phyloP scores from a whole-genome alignment of 2,888 invertebrate species.

The Eupeodes luniger region DNA sequence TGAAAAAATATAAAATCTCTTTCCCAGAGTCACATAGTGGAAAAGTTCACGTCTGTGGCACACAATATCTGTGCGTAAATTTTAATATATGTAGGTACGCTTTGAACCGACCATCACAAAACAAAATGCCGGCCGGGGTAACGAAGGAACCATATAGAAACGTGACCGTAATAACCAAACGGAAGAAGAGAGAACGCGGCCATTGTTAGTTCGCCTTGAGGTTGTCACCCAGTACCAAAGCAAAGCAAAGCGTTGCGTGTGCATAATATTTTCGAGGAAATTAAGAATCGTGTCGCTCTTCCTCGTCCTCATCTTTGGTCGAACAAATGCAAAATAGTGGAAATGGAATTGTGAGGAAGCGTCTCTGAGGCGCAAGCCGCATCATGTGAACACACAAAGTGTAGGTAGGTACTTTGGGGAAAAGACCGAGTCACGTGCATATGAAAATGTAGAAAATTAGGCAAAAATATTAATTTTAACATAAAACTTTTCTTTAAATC shows the following conservation, averaged over 20 bases:
- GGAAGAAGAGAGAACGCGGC: background rate
- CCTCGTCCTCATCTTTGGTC: background rate
- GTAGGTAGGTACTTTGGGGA: background rate
- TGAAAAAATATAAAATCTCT: background rate
- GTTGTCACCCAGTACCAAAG: background rate
- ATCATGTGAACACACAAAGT: no score
- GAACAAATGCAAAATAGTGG: constrained; percentile 4
- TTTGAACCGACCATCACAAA: constrained; percentile 27
- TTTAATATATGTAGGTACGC: constrained; percentile 34
- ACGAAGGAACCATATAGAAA: constrained; percentile 1
- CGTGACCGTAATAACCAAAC: constrained; percentile 32
- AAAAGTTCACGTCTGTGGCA: constrained; percentile 52
- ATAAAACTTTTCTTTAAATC: background rate
- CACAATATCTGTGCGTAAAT: constrained; percentile 68
- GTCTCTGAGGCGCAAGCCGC: no score
- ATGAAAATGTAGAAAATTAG: no score
- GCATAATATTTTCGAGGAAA: constrained; percentile 21
- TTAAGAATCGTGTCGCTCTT: background rate
- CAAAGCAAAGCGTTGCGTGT: background rate
- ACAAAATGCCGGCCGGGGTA: constrained; percentile 36
- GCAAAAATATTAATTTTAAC: no score
- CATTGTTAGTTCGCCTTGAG: background rate
- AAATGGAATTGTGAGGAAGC: background rate
- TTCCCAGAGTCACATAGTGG: background rate
- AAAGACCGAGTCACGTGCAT: background rate